These are phyloP conservation scores for Isurus oxyrinchus DNA, from an alignment of 2,113 vertebrate species.

Conservation along the genomic window DNA sequence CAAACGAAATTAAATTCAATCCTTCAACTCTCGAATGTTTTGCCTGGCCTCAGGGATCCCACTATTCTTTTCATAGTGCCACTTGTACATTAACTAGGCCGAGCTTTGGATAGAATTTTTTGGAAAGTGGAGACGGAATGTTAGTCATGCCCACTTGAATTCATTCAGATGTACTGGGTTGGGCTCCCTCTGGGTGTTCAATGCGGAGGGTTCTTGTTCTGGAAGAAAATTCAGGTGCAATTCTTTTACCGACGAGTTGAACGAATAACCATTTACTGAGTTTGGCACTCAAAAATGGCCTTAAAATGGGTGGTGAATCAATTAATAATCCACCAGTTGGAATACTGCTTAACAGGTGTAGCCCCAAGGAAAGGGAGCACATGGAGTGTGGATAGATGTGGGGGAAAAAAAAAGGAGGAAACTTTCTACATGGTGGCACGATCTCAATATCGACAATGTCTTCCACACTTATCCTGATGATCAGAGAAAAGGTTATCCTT, in stretches of 20 bases:
- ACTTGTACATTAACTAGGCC: background rate
- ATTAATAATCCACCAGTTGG: background rate
- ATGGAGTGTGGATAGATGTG: background rate
- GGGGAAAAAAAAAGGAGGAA: background rate
- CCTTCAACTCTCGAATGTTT: background rate
- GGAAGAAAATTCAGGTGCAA: background rate
- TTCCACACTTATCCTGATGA: background rate
- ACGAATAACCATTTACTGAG: background rate
- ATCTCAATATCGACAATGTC: background rate
- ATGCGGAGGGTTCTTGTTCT: background rate
- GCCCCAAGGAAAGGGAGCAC: background rate
- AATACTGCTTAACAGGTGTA: background rate
- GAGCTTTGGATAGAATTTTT: background rate
- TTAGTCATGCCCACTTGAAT: background rate
- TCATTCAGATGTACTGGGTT: background rate
- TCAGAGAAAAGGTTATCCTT: background rate
- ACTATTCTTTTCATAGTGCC: background rate
- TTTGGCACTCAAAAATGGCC: background rate
- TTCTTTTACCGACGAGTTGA: background rate
- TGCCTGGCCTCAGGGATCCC: background rate
- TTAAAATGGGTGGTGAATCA: background rate
- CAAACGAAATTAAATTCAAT: background rate
- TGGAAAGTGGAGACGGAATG: background rate
- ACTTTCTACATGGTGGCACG: background rate
- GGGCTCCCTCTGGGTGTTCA: background rate